Percentiles rank a stretch among this genome's conserved stretches.
Conservation (phyloP, 2,113 vertebrate genomes). For the Conger conger region DNA sequence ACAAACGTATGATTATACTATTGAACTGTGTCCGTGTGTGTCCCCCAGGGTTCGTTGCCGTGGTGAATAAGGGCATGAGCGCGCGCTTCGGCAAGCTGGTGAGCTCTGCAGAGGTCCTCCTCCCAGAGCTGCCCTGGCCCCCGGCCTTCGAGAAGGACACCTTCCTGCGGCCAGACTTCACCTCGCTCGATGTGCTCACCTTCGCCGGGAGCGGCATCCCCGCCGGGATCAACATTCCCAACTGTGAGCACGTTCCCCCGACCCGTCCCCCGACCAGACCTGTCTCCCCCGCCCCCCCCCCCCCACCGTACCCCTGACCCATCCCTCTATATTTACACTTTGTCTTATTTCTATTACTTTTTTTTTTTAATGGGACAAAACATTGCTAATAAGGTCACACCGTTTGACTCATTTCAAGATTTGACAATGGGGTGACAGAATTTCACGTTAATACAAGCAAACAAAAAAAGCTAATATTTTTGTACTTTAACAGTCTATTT, state of each 20-base stretch:
- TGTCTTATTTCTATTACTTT: too few species aligned
- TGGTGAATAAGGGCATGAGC: conserved; percentile 91
- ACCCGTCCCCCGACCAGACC: not conserved
- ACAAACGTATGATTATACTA: too few species aligned
- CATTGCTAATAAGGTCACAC: too few species aligned
- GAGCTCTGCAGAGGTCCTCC: conserved; percentile 76
- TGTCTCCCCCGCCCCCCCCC: not conserved
- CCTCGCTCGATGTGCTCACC: conserved; percentile 86
- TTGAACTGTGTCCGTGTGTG: not conserved
- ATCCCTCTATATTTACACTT: too few species aligned
- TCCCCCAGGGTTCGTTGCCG: conserved; percentile 81
- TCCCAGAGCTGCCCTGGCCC: conserved; percentile 87
- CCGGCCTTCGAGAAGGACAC: conserved; percentile 82
- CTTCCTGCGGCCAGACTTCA: conserved; percentile 89
- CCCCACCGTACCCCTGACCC: not conserved
- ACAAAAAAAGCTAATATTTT: too few species aligned
- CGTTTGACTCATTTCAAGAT: too few species aligned
- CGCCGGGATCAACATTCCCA: conserved; percentile 90
- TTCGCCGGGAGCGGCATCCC: conserved; percentile 89
- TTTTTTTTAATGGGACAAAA: too few species aligned
- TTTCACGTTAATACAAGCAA: too few species aligned
- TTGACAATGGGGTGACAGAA: too few species aligned
- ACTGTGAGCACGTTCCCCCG: conserved; percentile 70
- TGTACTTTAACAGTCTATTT: too few species aligned
- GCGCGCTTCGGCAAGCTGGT: conserved; percentile 83